Evolutionary conservation across 2,888 invertebrate species (phyloP), one percentile per base, ranked within the genome.

Genomic region (Chloroclysta siterata): DNA sequence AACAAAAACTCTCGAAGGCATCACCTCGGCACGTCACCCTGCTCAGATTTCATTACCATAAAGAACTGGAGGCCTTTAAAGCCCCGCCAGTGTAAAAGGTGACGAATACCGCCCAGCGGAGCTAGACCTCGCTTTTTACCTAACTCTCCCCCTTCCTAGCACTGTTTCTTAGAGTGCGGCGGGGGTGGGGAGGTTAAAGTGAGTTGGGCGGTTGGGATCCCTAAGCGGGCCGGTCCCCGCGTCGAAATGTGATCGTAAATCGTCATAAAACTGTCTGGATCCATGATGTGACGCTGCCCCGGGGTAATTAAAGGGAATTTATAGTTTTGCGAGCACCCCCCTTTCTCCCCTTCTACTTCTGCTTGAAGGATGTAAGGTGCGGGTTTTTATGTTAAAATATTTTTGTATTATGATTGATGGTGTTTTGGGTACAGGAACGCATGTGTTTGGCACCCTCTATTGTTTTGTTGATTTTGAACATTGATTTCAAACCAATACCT

Each of bases 201-300:
- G 65, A 33, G 65, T 42, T 84, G 84, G 90, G 52, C 72, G 83
- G 75, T 78, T 71, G 79, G 82, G 80, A 84, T 83, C 87, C 85
- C 88, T 84, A 83, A 82, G 86, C 82, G 81, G 84, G 86, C 83
- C 82, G 84, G 78, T 85, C 84, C 88, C 83, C 87, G 93, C 94
- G 93, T 92, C 93, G 93, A 93, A 93, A 93, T 93, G 93, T 84
- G 90, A 81, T 85, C 89, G 90, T 90, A 90, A 90, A 90, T 90
- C 89, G 90, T 95, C 95, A 95, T 95, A 95, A 95, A 95, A 95
- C 94, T 95, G 95, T 95, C 95, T 94, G 93, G 94, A 94, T 94
- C 94, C 94, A 94, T 94, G 95, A 95, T 94, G 95, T 95, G 95
- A 95, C 95, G 93, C 93, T 93, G 93, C 93, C 93, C 93, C 85